Percentiles rank a stretch among this genome's conserved stretches.
Conservation (phyloP, 2,113 vertebrate species). For the Otolemur garnettii region DNA sequence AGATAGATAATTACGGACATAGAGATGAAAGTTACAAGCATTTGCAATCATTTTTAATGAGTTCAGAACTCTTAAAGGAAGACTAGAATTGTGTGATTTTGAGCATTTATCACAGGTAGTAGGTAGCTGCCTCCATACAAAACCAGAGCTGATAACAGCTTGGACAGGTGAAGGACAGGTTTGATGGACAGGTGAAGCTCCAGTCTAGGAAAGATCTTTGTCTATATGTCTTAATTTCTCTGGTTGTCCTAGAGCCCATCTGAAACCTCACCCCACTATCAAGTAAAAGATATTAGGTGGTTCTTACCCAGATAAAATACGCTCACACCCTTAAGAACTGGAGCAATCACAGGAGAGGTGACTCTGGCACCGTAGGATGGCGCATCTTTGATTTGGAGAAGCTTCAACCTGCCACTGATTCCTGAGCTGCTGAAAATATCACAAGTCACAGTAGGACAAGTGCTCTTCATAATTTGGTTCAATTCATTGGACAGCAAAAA, state of each 20-base stretch:
- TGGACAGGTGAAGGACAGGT: not conserved
- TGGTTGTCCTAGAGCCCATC: not conserved
- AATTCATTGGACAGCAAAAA: not conserved
- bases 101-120: not conserved
- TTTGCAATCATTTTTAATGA: not conserved
- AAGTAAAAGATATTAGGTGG: not conserved
- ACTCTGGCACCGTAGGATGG: not conserved
- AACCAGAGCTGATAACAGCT: not conserved
- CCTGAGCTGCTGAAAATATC: not conserved
- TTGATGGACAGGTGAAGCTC: not conserved
- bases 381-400: not conserved
- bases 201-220: not conserved
- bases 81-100: not conserved
- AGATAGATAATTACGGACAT: conserved; percentile 26
- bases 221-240: not conserved
- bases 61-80: not conserved
- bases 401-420: not conserved
- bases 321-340: not conserved
- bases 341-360: not conserved
- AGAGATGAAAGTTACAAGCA: not conserved
- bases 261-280: not conserved
- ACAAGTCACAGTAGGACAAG: not conserved
- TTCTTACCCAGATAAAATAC: not conserved
- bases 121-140: not conserved
- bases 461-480: not conserved